Evolutionary conservation across 2,113 vertebrate genomes (phyloP).

Genomic region (Rostratula benghalensis): DNA sequence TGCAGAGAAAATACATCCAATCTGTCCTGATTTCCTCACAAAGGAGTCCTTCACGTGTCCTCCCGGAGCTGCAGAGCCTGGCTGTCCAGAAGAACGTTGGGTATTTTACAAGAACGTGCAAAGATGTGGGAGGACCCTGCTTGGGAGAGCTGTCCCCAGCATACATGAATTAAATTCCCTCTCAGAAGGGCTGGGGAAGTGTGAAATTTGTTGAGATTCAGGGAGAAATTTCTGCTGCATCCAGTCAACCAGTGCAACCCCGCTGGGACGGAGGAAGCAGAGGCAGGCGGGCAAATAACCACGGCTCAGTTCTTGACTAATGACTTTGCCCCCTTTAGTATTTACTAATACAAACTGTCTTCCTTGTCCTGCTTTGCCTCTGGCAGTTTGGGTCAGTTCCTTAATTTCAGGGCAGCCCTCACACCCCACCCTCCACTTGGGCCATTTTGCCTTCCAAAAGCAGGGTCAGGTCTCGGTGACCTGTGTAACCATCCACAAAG

Average conservation of each 20-base stretch:
- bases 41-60: neutral
- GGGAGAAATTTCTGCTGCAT: neutral
- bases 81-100: neutral
- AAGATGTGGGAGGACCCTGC: neutral
- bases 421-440: neutral
- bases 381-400: neutral
- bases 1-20: neutral
- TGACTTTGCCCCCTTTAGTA: neutral
- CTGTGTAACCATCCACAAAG: rapidly evolving
- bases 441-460: neutral
- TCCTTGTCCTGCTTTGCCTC: neutral
- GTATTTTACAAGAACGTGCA: neutral
- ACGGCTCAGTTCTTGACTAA: neutral
- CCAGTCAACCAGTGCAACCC: neutral
- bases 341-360: neutral
- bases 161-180: neutral
- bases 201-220: neutral
- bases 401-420: neutral
- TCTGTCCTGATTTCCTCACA: neutral
- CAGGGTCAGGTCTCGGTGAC: neutral
- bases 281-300: neutral
- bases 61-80: neutral
- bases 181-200: neutral
- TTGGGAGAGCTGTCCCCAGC: neutral
- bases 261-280: neutral